Evolutionary conservation across 2,888 invertebrate species (phyloP).

Genomic region (Chirona hameri): DNA sequence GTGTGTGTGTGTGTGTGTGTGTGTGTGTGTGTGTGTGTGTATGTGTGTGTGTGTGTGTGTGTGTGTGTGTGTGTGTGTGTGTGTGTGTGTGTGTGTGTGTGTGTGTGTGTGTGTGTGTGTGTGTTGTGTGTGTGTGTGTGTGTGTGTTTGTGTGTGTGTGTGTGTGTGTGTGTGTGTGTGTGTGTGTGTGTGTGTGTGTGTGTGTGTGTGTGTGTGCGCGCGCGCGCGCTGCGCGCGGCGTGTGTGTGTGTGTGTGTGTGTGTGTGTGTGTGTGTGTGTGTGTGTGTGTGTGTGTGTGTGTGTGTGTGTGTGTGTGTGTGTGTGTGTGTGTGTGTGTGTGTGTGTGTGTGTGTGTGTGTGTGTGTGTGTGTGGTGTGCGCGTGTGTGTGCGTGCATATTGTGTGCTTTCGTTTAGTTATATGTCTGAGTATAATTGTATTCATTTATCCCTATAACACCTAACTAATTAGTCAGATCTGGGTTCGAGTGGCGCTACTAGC

Average conservation of each 20-base stretch:
- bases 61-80: constrained; percentile 32
- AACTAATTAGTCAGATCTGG: too few species aligned
- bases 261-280: constrained; percentile 31
- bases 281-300: constrained; percentile 31
- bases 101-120: constrained; percentile 22
- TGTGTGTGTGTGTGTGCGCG: constrained; percentile 23
- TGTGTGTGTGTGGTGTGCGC: too few species aligned
- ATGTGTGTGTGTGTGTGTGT: neutral
- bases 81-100: constrained; percentile 25
- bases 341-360: constrained; percentile 1
- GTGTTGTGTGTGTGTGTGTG: too few species aligned
- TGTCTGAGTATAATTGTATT: too few species aligned
- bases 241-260: constrained; percentile 30
- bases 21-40: constrained; percentile 30
- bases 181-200: constrained; percentile 12
- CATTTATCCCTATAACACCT: too few species aligned
- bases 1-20: too few species aligned
- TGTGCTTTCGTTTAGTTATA: too few species aligned
- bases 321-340: neutral
- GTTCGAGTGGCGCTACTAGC: too few species aligned
- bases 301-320: constrained; percentile 28
- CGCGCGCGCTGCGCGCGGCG: too few species aligned
- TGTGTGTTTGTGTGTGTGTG: too few species aligned
- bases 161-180: constrained; percentile 23
- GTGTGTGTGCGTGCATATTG: too few species aligned